These are phyloP conservation scores for Ficedula albicollis DNA, from an alignment of 2,797 vertebrate genomes.

Conservation along the genomic window DNA sequence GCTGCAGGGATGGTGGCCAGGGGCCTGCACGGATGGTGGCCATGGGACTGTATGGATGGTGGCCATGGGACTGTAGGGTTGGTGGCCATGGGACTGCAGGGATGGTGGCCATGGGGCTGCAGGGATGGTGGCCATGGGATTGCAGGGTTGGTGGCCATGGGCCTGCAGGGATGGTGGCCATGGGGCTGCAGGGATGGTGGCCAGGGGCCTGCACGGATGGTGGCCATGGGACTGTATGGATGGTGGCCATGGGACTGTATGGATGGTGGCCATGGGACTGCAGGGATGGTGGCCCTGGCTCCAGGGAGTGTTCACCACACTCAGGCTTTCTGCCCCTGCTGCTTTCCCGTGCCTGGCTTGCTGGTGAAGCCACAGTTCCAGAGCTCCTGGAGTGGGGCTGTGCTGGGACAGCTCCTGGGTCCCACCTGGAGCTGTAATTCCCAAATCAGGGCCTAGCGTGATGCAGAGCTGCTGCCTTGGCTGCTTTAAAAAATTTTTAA, in stretches of 20 bases:
- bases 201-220: too few relatives aligned
- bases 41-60: background rate
- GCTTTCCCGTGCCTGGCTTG: background rate
- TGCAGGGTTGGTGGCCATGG: too few relatives aligned
- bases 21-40: background rate
- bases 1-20: too few relatives aligned
- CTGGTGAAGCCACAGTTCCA: background rate
- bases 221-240: too few relatives aligned
- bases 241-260: too few relatives aligned
- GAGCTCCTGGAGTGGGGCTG: background rate
- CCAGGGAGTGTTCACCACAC: background rate
- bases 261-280: too few relatives aligned
- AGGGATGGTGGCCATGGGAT: too few relatives aligned
- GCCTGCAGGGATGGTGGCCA: background rate
- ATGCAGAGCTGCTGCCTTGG: background rate
- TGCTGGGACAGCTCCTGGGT: background rate
- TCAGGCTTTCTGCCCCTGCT: background rate
- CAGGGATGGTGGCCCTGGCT: background rate
- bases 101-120: too few relatives aligned
- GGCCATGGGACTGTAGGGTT: too few relatives aligned
- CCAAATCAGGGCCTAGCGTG: fast-evolving
- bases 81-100: too few relatives aligned
- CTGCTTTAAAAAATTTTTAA: background rate
- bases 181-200: background rate
- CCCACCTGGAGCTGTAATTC: background rate